These are phyloP conservation scores for Gambusia affinis DNA, from an alignment of 2,113 vertebrate species.

Conservation along the genomic window DNA sequence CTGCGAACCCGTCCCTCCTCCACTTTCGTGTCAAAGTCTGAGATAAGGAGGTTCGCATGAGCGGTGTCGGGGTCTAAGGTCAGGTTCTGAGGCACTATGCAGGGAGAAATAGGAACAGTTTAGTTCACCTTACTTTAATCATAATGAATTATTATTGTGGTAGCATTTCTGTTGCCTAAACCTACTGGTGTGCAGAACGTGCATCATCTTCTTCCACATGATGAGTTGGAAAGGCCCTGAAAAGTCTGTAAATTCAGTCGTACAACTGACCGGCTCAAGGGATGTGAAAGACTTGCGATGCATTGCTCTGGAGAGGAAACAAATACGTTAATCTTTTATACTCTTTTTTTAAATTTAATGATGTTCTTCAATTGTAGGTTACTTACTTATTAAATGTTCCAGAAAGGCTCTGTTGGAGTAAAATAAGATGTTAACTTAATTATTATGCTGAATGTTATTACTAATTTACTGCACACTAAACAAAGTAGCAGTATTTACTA, in stretches of 20 bases:
- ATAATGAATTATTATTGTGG: not conserved
- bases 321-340: not conserved
- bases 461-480: not conserved
- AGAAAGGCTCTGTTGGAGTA: conserved; percentile 69
- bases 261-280: conserved; percentile 60
- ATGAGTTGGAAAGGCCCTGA: conserved; percentile 82
- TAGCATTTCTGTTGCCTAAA: not conserved
- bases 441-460: not conserved
- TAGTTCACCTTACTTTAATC: not conserved
- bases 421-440: not conserved
- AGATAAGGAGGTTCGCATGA: conserved; percentile 77
- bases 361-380: not conserved
- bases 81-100: conserved; percentile 82
- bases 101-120: not conserved
- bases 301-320: conserved; percentile 37
- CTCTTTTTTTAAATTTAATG: not conserved
- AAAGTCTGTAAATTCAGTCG: conserved; percentile 76
- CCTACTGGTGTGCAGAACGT: conserved; percentile 81
- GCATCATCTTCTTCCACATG: conserved; percentile 86
- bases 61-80: conserved; percentile 81
- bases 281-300: conserved; percentile 49
- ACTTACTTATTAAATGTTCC: conserved; percentile 75
- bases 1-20: conserved; percentile 75
- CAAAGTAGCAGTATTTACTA: too few species aligned
- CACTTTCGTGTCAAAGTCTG: conserved; percentile 81